Conservation (phyloP, 2,888 invertebrate species). For the Archips xylosteana region DNA sequence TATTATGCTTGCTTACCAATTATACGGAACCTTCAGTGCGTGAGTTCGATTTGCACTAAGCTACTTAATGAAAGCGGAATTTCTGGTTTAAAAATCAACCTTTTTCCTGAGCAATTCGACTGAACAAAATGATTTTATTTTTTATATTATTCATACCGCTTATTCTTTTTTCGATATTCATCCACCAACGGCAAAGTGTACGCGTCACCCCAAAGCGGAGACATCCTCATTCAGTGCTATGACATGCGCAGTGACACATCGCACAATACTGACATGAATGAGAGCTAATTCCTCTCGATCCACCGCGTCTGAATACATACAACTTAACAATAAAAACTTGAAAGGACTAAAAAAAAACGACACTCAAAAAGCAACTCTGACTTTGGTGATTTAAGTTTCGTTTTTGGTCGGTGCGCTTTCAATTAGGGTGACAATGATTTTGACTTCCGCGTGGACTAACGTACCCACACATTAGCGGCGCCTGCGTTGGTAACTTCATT, state of each 20-base stretch:
- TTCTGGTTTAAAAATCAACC: too few relatives aligned
- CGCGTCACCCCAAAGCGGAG: conserved; percentile 31
- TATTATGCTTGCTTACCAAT: too few relatives aligned
- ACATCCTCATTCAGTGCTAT: conserved; percentile 43
- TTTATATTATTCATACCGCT: neutral
- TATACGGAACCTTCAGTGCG: too few relatives aligned
- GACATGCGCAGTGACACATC: conserved; percentile 55
- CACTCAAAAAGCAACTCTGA: conserved; percentile 8
- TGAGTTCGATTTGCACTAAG: too few relatives aligned
- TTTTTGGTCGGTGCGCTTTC: neutral
- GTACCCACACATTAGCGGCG: conserved; percentile 79
- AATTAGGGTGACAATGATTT: conserved; percentile 57
- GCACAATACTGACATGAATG: conserved; percentile 74
- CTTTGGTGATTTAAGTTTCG: neutral
- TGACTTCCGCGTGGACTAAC: conserved; percentile 72
- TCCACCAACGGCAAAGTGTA: conserved; percentile 23
- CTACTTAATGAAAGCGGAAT: too few relatives aligned
- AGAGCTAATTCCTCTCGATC: conserved; percentile 81
- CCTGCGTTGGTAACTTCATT: conserved; percentile 71
- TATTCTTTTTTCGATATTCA: conserved; percentile 18
- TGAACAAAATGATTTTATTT: neutral
- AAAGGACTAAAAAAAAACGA: neutral
- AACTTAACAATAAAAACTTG: conserved; percentile 42
- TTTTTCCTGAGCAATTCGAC: too few relatives aligned
- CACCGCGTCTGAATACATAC: conserved; percentile 67